phyloP scores from a whole-genome alignment of 2,888 invertebrate species.

The Corbicula japonica region DNA sequence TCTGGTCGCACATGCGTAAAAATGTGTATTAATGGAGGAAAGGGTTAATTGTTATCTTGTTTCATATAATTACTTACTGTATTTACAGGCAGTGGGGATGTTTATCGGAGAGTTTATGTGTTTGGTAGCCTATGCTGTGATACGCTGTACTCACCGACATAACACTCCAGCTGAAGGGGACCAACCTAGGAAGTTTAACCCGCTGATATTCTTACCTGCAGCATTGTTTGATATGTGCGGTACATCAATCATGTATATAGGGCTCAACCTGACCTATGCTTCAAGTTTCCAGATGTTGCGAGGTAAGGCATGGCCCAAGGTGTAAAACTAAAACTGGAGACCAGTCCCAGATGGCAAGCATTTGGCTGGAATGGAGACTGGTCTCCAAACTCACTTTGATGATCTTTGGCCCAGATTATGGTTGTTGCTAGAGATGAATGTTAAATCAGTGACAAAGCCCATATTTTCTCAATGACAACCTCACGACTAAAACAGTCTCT shows the following conservation, averaged over 20 bases:
- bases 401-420: too few species aligned
- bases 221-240: conserved; percentile 96
- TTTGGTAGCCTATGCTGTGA: conserved; percentile 92
- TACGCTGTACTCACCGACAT: conserved; percentile 76
- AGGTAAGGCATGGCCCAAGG: too few species aligned
- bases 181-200: conserved; percentile 90
- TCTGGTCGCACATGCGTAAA: too few species aligned
- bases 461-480: too few species aligned
- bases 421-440: too few species aligned
- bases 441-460: too few species aligned
- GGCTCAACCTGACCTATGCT: conserved; percentile 95
- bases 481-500: too few species aligned
- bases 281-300: conserved; percentile 99
- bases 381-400: too few species aligned
- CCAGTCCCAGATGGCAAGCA: too few species aligned
- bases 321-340: too few species aligned
- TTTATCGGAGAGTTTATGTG: conserved; percentile 97
- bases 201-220: conserved; percentile 93
- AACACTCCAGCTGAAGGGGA: conserved; percentile 35
- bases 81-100: conserved; percentile 92
- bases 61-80: background rate
- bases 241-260: conserved; percentile 96
- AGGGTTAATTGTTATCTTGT: background rate
- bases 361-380: too few species aligned
- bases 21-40: background rate